phyloP scores from a whole-genome alignment of 2,113 vertebrate species.

The Cercocebus atys region DNA sequence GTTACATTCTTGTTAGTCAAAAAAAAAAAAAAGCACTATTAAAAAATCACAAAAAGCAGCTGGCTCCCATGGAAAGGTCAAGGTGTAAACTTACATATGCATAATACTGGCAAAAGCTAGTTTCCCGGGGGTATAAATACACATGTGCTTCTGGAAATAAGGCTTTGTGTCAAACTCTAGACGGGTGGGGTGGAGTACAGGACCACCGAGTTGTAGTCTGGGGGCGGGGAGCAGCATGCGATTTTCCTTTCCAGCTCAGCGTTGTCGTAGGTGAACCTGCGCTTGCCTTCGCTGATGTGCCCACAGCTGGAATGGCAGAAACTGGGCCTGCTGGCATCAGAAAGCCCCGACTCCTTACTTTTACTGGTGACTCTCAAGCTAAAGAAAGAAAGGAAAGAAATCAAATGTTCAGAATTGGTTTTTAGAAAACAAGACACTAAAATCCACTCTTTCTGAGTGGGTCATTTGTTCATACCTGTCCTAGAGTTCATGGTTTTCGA shows the following conservation, averaged over 20 bases:
- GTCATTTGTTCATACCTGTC: neutral
- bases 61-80: conserved; percentile 23
- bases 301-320: conserved; percentile 82
- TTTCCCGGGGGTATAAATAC: conserved; percentile 45
- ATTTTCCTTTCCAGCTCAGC: conserved; percentile 70
- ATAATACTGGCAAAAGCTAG: conserved; percentile 56
- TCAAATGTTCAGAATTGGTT: neutral
- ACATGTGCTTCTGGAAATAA: neutral
- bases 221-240: conserved; percentile 71
- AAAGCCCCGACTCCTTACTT: conserved; percentile 83
- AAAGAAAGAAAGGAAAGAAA: conserved; percentile 42
- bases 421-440: neutral
- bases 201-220: conserved; percentile 85
- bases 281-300: conserved; percentile 62
- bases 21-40: conserved; percentile 46
- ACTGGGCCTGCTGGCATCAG: conserved; percentile 59
- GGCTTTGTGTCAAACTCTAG: conserved; percentile 52
- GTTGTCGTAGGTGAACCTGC: conserved; percentile 51
- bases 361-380: conserved; percentile 81
- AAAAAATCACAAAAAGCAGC: conserved; percentile 36
- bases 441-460: neutral
- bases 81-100: conserved; percentile 40
- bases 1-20: conserved; percentile 77
- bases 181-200: conserved; percentile 83
- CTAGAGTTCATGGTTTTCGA: neutral